Evolutionary conservation across 2,888 invertebrate species (phyloP).

Genomic region (Dastarcus helophoroides): DNA sequence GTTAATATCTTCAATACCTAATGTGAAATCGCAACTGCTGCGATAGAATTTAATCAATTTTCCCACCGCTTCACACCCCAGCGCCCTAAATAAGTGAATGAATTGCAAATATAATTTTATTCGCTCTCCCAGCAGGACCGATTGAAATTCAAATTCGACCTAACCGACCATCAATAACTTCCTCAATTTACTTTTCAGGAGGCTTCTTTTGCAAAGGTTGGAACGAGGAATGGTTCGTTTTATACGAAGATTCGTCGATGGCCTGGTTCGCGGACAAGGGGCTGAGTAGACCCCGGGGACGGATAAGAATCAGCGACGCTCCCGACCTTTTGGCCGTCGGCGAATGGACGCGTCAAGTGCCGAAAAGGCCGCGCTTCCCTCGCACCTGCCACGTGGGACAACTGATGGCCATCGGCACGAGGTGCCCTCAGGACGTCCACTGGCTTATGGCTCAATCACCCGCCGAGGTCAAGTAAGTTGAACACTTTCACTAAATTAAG

Average conservation of each 20-base stretch:
- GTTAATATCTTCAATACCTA: no score
- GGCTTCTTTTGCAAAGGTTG: slow-evolving; percentile 71
- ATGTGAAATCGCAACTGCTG: no score
- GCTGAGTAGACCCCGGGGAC: slow-evolving; percentile 38
- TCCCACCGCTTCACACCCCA: no score
- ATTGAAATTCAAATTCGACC: no score
- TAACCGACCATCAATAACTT: no score
- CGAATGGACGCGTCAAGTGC: slow-evolving; percentile 69
- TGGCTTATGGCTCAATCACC: slow-evolving; percentile 74
- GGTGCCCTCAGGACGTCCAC: slow-evolving; percentile 55
- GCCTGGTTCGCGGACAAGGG: slow-evolving; percentile 70
- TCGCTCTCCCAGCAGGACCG: no score
- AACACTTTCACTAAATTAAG: no score
- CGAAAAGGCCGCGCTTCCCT: slow-evolving; percentile 60
- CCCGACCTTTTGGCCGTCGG: slow-evolving; percentile 73
- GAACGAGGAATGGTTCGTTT: slow-evolving; percentile 75
- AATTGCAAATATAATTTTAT: no score
- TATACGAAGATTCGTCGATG: slow-evolving; percentile 76
- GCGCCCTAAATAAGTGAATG: no score
- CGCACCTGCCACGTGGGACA: slow-evolving; percentile 58
- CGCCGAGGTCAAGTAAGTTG: slow-evolving; percentile 66
- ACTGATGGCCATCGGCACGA: slow-evolving; percentile 64
- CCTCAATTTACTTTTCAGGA: slow-evolving; percentile 43
- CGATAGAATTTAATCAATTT: no score
- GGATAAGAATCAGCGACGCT: slow-evolving; percentile 57